Percentiles rank a stretch among this genome's conserved stretches.
Evolutionary conservation across 23 tunicate species (phyloP).

Genomic region (Oikopleura albicans): DNA sequence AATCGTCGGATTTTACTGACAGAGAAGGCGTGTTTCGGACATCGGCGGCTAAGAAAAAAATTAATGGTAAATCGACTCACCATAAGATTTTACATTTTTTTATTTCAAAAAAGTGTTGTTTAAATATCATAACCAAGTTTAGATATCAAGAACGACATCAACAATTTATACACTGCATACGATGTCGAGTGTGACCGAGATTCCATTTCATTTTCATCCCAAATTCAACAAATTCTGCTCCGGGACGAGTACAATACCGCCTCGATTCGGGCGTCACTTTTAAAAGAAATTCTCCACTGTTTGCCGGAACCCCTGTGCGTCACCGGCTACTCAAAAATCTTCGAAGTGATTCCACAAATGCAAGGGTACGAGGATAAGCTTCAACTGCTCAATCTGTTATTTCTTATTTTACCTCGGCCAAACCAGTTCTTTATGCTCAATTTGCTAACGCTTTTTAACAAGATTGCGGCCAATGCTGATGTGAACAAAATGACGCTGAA

Average conservation of each 20-base stretch:
- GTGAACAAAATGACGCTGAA: conserved; percentile 1
- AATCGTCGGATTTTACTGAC: too few species aligned
- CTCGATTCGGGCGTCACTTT: neutral
- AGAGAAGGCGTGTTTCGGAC: too few species aligned
- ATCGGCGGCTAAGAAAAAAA: too few species aligned
- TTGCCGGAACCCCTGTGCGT: conserved; percentile 5
- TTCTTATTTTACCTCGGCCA: neutral
- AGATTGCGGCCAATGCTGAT: neutral
- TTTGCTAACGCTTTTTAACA: neutral
- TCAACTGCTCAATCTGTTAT: neutral
- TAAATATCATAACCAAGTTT: too few species aligned
- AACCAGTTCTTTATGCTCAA: neutral
- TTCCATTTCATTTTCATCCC: too few species aligned
- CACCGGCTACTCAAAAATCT: neutral
- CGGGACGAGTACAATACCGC: neutral
- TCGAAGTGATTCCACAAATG: neutral
- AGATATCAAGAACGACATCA: too few species aligned
- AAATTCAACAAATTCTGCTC: too few species aligned
- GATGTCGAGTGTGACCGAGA: too few species aligned
- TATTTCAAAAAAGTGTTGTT: too few species aligned
- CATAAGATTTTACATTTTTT: too few species aligned
- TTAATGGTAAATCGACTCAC: too few species aligned
- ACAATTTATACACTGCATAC: too few species aligned
- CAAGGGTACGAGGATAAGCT: neutral
- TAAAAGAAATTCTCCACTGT: neutral